Conservation (phyloP, 2,888 invertebrate genomes). For the Tipula unca region DNA sequence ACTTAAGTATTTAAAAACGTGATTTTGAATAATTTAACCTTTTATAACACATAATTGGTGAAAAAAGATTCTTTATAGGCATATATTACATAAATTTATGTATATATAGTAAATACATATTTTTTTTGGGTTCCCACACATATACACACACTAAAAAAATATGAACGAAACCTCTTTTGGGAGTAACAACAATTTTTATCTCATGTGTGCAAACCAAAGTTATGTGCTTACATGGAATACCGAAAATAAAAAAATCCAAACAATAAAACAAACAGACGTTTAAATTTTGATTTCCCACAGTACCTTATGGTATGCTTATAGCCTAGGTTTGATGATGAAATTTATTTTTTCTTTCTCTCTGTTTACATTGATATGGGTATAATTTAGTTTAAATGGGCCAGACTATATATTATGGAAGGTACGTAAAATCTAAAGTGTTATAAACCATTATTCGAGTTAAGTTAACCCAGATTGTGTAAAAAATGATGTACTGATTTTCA, state of each 20-base stretch:
- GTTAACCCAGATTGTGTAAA: background rate
- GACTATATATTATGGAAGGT: background rate
- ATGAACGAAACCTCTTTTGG: background rate
- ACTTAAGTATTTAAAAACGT: background rate
- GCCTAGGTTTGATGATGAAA: background rate
- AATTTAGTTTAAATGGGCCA: background rate
- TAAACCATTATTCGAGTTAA: background rate
- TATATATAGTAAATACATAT: background rate
- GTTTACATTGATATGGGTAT: background rate
- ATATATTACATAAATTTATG: background rate
- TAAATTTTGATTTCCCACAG: background rate
- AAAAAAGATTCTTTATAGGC: background rate
- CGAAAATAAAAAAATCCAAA: background rate
- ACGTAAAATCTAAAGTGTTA: background rate
- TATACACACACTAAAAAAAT: background rate
- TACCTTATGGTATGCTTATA: background rate
- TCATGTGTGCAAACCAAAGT: background rate
- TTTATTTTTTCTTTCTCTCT: background rate
- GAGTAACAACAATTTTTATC: background rate
- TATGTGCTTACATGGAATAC: background rate
- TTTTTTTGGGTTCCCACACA: background rate
- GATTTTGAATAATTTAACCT: conserved; percentile 2
- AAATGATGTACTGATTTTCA: background rate
- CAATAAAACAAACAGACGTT: background rate
- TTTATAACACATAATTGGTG: background rate